A percentile compares a stretch with the other conserved stretches of the same genome.
Conservation (phyloP, 1,140 invertebrate genomes). For the Drosophila miranda region DNA sequence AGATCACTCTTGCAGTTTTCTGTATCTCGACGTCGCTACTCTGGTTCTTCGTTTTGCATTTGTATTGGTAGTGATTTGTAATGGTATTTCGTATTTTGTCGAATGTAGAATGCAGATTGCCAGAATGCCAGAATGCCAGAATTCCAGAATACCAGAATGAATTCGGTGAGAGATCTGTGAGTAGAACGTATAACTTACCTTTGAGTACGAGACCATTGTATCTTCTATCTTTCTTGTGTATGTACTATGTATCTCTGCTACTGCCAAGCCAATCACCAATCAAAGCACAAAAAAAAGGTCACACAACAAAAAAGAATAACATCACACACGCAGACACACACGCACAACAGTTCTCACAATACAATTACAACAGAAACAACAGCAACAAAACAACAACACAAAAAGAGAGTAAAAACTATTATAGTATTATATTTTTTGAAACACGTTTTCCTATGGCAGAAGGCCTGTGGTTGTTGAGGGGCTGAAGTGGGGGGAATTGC, state of each 20-base stretch:
- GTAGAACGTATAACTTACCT: too few relatives aligned
- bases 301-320: conserved; percentile 64
- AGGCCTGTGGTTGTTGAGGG: too few relatives aligned
- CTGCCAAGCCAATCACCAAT: conserved; percentile 31
- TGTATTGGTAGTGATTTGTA: conserved; percentile 20
- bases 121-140: too few relatives aligned
- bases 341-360: not conserved
- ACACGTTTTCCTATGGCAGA: too few relatives aligned
- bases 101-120: too few relatives aligned
- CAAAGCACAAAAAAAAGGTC: conserved; percentile 58
- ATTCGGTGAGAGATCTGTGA: too few relatives aligned
- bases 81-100: conserved; percentile 9
- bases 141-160: too few relatives aligned
- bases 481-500: too few relatives aligned
- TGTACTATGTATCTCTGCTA: too few relatives aligned
- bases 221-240: too few relatives aligned
- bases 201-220: too few relatives aligned
- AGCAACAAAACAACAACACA: conserved; percentile 3
- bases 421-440: too few relatives aligned
- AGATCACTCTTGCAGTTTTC: conserved; percentile 43
- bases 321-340: conserved; percentile 8
- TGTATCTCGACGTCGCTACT: conserved; percentile 39
- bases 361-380: not conserved
- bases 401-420: conserved; percentile 7
- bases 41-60: not conserved